Conservation (phyloP, 1,140 invertebrate species). For the Idris sp. region DNA sequence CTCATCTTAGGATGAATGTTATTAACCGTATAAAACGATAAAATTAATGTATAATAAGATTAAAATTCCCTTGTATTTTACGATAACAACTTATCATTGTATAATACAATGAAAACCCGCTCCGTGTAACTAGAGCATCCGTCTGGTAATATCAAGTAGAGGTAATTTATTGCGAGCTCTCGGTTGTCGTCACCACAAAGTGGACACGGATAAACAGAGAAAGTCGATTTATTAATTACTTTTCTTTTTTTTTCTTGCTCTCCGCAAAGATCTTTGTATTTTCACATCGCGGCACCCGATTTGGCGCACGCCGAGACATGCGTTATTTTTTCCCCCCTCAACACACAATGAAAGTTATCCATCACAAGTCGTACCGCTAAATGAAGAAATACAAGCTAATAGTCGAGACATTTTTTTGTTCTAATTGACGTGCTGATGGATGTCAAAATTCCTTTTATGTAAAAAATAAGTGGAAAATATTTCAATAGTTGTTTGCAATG, state of each 20-base stretch:
- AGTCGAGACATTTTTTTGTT: conserved; percentile 7
- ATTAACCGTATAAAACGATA: too few species aligned
- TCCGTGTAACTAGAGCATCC: too few species aligned
- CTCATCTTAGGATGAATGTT: too few species aligned
- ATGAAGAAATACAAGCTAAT: conserved; percentile 18
- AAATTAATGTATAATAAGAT: too few species aligned
- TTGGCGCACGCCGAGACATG: conserved; percentile 58
- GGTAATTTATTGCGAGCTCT: conserved; percentile 7
- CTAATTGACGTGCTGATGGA: conserved; percentile 9
- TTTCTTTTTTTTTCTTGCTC: conserved; percentile 45
- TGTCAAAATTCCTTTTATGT: too few species aligned
- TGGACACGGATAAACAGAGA: conserved; percentile 8
- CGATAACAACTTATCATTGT: too few species aligned
- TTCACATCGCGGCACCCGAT: conserved; percentile 56
- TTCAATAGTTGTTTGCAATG: too few species aligned
- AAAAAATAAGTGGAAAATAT: too few species aligned
- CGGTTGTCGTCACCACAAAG: conserved; percentile 1
- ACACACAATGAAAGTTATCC: conserved; percentile 15
- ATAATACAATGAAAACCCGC: too few species aligned
- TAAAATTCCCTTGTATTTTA: too few species aligned
- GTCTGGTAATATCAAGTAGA: background rate
- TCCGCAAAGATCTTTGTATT: conserved; percentile 16
- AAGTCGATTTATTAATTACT: conserved; percentile 67
- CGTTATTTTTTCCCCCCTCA: conserved; percentile 15
- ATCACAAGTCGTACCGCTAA: conserved; percentile 1